These are phyloP conservation scores for Lichenostomus cassidix DNA, from an alignment of 2,113 vertebrate genomes.

Conservation along the genomic window DNA sequence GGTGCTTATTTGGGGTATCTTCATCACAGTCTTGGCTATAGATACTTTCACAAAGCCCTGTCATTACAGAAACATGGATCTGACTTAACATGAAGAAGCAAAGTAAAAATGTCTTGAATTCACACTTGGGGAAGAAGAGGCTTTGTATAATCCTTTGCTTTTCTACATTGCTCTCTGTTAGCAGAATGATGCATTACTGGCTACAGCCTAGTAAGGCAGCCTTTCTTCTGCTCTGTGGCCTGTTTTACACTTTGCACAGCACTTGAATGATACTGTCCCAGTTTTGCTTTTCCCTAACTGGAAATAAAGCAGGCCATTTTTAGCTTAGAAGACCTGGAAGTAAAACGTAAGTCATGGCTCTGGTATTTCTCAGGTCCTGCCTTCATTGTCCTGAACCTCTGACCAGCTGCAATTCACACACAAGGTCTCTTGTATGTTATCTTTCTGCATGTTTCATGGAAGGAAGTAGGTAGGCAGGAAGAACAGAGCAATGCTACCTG, in stretches of 20 bases:
- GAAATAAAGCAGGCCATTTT: neutral
- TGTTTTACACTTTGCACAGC: neutral
- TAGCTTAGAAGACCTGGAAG: neutral
- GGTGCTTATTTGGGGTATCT: neutral
- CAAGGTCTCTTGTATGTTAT: neutral
- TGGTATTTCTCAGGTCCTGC: neutral
- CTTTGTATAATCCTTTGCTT: rapidly evolving
- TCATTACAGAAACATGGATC: neutral
- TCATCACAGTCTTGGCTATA: neutral
- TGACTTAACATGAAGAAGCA: neutral
- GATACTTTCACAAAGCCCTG: neutral
- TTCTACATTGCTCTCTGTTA: neutral
- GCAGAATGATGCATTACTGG: neutral
- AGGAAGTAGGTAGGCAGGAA: neutral
- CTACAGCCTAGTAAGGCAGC: neutral
- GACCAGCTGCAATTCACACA: neutral
- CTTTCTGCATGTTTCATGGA: neutral
- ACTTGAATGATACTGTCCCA: neutral
- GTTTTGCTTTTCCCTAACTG: neutral
- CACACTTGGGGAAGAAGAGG: neutral
- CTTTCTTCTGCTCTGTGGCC: neutral
- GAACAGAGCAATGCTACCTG: neutral
- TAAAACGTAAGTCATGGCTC: neutral
- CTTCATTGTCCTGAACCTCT: neutral
- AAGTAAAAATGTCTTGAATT: neutral